Base-by-base conservation (phyloP, 2,888 invertebrate species). In the Timema cristinae region DNA sequence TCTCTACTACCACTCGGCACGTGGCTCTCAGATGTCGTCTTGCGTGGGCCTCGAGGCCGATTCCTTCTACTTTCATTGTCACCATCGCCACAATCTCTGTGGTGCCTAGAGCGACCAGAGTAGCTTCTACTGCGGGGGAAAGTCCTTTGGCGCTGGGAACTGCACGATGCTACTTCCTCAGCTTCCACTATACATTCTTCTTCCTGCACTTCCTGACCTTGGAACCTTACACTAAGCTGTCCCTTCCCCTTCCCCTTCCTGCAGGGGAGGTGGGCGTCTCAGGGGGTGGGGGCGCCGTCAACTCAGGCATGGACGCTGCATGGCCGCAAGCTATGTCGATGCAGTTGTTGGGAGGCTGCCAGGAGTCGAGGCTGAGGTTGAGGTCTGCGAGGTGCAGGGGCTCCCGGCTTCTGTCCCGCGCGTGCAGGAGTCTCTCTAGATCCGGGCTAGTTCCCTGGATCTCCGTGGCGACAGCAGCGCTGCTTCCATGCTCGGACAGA, bases 231-330 rank as follows among this genome's bases (percentile, higher is more conserved):
- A 75, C 86, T 83, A 13, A 84, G 78, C 51, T 83, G 77, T 4
- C 82, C 83, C 73, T 81, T 80, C 10, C 80, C 80, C 71, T 79
- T 75, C 72, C 71, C 75, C 47, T 87, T 87, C 6, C 87, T 86
- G 79, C 80, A 47, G 79, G 82, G 48, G 81, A 81, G 61, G 81
- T 79, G 15, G 82, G 80, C 50, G 81, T 80, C 54, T 81, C 81
- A 16, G 75, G 67, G 52, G 74, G 71, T 73, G 51, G 69, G 68
- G 50, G n/a, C 47, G 83, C 79, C 5, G 84, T 83, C 67, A 89
- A 79, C 79, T 89, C 89, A 4, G 89, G 89, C 86, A 89, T 86
- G 13, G 89, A 89, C 9, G 88, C 85, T 1, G 86, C 86, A 76
- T 86, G 86, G 52, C 82, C 81, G 69, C 47, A 63, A 49, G 70